Conservation (phyloP, 35 echinoderm and acorn worm genomes). For the Amphiura filiformis region DNA sequence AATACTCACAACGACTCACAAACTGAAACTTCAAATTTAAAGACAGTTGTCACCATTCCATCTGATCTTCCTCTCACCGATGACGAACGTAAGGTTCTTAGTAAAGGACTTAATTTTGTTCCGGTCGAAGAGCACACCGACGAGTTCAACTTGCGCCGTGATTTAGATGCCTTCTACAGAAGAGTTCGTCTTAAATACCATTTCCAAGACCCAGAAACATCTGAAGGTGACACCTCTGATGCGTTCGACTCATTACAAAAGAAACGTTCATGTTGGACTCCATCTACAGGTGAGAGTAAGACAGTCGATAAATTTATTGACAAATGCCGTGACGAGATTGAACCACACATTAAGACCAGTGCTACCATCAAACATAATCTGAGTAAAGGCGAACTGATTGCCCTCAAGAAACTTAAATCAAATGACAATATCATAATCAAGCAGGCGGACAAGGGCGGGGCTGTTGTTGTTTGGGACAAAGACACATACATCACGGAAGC, state of each 20-base stretch:
- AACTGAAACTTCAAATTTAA: background rate
- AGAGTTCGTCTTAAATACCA: background rate
- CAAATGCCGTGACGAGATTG: background rate
- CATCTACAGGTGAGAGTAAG: background rate
- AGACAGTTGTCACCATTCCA: background rate
- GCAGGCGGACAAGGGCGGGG: conserved; percentile 30
- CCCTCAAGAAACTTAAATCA: background rate
- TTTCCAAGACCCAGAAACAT: background rate
- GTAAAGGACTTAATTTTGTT: conserved; percentile 1
- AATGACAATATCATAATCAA: conserved; percentile 24
- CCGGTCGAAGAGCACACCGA: background rate
- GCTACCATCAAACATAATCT: background rate
- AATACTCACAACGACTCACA: background rate
- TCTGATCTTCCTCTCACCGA: background rate
- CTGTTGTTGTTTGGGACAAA: conserved; percentile 30
- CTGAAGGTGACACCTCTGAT: background rate
- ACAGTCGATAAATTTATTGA: background rate
- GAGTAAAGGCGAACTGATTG: background rate
- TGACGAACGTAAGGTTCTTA: background rate
- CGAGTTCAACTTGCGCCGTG: background rate
- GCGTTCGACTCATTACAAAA: background rate
- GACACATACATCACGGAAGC: conserved; percentile 23
- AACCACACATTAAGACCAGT: background rate
- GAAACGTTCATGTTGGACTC: background rate
- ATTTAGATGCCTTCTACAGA: background rate